These are phyloP conservation scores for Allophyes oxyacanthae DNA, from an alignment of 2,888 invertebrate species.

Conservation along the genomic window DNA sequence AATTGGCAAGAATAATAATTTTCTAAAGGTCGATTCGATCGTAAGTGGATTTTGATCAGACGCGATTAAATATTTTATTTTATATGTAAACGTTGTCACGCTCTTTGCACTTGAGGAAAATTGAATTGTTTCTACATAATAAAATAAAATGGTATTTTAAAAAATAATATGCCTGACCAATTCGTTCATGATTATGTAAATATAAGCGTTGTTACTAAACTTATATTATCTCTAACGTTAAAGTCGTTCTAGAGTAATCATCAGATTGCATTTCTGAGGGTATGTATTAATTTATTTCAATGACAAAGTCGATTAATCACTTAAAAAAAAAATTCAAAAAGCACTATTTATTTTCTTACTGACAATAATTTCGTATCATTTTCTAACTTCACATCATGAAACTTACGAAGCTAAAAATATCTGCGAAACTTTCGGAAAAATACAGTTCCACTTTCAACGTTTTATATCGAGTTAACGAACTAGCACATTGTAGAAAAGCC, in stretches of 20 bases:
- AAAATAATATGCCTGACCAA: slow-evolving; percentile 8
- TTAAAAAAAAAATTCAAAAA: background rate
- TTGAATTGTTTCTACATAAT: slow-evolving; percentile 12
- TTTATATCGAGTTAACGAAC: slow-evolving; percentile 50
- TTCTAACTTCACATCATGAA: slow-evolving; percentile 5
- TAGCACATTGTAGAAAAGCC: slow-evolving; percentile 44
- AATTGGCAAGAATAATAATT: slow-evolving; percentile 61
- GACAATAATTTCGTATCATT: slow-evolving; percentile 2
- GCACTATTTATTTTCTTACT: background rate
- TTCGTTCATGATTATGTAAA: slow-evolving; percentile 7
- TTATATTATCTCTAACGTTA: slow-evolving; percentile 3
- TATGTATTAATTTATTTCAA: slow-evolving; percentile 8
- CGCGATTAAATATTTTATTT: slow-evolving; percentile 30
- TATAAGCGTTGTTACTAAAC: slow-evolving; percentile 6
- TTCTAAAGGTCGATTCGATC: slow-evolving; percentile 52
- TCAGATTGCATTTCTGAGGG: background rate
- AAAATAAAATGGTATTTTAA: slow-evolving; percentile 11
- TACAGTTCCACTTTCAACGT: slow-evolving; percentile 24
- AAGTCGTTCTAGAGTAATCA: slow-evolving; percentile 6
- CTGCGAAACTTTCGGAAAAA: slow-evolving; percentile 34
- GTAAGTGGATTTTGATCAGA: slow-evolving; percentile 55
- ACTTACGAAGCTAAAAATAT: slow-evolving; percentile 11
- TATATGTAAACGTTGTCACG: slow-evolving; percentile 12
- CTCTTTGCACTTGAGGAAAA: slow-evolving; percentile 3
- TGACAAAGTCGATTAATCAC: no score